Percentiles rank a stretch among this genome's conserved stretches.
Evolutionary conservation across 2,113 vertebrate genomes (phyloP).

Genomic region (Anthoscopus minutus): DNA sequence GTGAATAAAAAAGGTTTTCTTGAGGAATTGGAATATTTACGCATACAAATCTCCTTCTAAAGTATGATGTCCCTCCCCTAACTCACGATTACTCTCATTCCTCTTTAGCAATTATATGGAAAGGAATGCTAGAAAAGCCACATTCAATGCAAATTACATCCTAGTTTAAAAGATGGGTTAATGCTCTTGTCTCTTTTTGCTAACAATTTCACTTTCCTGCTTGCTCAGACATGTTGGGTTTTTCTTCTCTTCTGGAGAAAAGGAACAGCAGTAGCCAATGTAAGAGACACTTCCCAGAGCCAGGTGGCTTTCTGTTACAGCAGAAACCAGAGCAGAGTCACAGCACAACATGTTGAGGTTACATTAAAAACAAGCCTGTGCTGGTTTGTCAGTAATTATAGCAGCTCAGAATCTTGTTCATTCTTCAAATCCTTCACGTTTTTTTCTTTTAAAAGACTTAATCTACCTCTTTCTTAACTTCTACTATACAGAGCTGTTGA

Average conservation of each 20-base stretch:
- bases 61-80: neutral
- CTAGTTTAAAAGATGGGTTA: neutral
- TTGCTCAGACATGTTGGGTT: neutral
- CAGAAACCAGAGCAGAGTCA: neutral
- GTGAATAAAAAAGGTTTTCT: neutral
- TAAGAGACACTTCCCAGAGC: neutral
- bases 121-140: neutral
- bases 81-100: neutral
- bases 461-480: neutral
- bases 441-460: neutral
- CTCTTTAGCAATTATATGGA: neutral
- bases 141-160: neutral
- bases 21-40: neutral
- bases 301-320: neutral
- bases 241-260: neutral
- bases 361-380: neutral
- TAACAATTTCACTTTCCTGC: neutral
- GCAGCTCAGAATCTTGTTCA: neutral
- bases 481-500: neutral
- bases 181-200: neutral
- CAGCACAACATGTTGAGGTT: neutral
- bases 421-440: neutral
- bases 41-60: neutral
- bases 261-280: neutral
- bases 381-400: neutral